Percentiles rank a stretch among this genome's conserved stretches.
These are phyloP conservation scores for Dinocampus coccinellae DNA, from an alignment of 2,888 invertebrate genomes.

Conservation along the genomic window DNA sequence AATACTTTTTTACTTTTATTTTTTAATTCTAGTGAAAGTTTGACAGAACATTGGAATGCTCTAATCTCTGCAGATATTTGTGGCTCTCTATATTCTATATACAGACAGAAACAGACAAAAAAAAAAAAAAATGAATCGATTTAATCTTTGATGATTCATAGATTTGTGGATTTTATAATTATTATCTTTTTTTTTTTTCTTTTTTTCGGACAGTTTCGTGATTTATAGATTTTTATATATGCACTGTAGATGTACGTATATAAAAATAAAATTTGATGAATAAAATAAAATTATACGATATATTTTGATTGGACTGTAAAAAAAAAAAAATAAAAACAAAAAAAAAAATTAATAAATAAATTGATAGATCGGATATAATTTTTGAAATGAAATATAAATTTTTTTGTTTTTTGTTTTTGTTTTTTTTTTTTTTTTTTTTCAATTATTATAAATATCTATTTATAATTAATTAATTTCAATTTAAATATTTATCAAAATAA, in stretches of 20 bases:
- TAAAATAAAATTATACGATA: too few relatives aligned
- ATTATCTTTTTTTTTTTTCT: too few relatives aligned
- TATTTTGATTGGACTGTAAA: too few relatives aligned
- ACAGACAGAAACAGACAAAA: background rate
- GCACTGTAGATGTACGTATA: background rate
- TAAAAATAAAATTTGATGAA: background rate
- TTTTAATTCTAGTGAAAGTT: background rate
- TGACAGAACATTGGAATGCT: background rate
- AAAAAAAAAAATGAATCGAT: background rate
- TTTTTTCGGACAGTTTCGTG: background rate
- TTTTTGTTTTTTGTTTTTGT: too few relatives aligned
- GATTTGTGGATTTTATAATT: background rate
- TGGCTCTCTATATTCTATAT: background rate
- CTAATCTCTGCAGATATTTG: background rate
- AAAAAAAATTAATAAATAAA: too few relatives aligned
- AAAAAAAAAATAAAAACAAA: too few relatives aligned
- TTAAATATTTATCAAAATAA: too few relatives aligned
- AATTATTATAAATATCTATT: too few relatives aligned
- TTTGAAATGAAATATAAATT: too few relatives aligned
- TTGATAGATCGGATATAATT: too few relatives aligned
- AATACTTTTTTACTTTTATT: background rate
- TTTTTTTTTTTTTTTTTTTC: too few relatives aligned
- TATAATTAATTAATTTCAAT: too few relatives aligned
- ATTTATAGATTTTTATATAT: background rate
- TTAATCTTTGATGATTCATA: background rate